phyloP scores from a whole-genome alignment of 2,797 vertebrate genomes.

The Lutjanus campechanus region DNA sequence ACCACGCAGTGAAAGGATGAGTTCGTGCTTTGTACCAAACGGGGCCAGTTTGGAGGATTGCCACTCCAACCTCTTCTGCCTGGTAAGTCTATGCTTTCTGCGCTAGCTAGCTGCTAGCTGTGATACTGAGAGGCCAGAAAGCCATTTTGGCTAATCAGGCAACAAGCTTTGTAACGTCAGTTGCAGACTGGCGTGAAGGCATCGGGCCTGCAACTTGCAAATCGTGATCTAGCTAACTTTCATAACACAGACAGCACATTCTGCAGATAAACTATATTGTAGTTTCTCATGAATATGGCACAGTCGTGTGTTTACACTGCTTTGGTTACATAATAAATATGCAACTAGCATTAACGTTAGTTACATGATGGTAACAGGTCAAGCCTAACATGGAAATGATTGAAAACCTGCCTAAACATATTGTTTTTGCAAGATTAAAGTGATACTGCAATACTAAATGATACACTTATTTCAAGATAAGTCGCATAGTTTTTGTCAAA shows the following conservation, averaged over 20 bases:
- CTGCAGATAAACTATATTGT: constrained; percentile 15
- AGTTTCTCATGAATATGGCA: constrained; percentile 3
- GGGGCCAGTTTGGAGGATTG: constrained; percentile 99
- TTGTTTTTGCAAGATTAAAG: not conserved
- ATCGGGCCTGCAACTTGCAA: constrained; percentile 78
- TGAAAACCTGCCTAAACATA: not conserved
- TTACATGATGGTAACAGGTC: constrained; percentile 53
- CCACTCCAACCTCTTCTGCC: constrained; percentile 99
- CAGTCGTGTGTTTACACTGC: constrained; percentile 35
- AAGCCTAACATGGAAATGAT: constrained; percentile 37
- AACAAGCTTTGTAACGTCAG: constrained; percentile 85
- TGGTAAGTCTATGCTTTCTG: constrained; percentile 89
- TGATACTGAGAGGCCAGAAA: constrained; percentile 80
- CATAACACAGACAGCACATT: constrained; percentile 38
- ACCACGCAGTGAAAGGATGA: constrained; percentile 95
- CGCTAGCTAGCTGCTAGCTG: constrained; percentile 78
- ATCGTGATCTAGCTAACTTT: constrained; percentile 72
- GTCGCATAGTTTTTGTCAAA: not conserved
- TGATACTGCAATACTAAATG: not conserved
- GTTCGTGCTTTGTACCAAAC: constrained; percentile 99
- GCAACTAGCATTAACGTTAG: constrained; percentile 29
- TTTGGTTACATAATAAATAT: constrained; percentile 9
- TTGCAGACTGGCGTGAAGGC: constrained; percentile 79
- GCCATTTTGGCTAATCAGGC: constrained; percentile 85
- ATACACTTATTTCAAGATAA: not conserved